Conservation (phyloP, 2,888 invertebrate genomes). For the Balanococcus diminutus region DNA sequence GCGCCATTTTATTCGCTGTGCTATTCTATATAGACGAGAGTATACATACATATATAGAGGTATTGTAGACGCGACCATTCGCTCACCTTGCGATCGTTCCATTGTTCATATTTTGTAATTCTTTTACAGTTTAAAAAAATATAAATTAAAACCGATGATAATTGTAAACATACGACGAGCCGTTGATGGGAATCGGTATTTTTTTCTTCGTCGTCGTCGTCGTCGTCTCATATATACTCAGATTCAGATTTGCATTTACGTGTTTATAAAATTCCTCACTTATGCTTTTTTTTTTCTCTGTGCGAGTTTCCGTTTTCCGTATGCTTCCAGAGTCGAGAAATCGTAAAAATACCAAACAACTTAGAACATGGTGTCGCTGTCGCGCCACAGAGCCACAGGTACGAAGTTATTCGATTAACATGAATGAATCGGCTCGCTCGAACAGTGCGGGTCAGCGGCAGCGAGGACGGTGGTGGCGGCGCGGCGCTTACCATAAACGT, state of each 20-base stretch:
- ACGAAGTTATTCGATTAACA: neutral
- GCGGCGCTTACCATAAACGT: slow-evolving; percentile 23
- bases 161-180: slow-evolving; percentile 9
- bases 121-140: neutral
- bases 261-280: neutral
- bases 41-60: neutral
- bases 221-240: too few relatives aligned
- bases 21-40: neutral
- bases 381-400: too few relatives aligned
- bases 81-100: slow-evolving; percentile 2
- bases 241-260: neutral
- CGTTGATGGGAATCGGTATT: neutral
- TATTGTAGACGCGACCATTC: too few relatives aligned
- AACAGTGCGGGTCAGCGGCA: neutral
- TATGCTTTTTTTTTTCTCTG: neutral
- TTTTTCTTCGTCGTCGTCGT: neutral
- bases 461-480: neutral
- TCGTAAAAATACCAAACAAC: slow-evolving; percentile 20
- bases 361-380: neutral
- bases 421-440: slow-evolving; percentile 20
- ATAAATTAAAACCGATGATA: slow-evolving; percentile 35
- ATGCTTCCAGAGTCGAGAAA: neutral
- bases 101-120: slow-evolving; percentile 33
- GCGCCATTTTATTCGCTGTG: neutral
- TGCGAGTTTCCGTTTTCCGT: neutral